phyloP scores from a whole-genome alignment of 2,888 invertebrate genomes.

The Chymomyza amoena region DNA sequence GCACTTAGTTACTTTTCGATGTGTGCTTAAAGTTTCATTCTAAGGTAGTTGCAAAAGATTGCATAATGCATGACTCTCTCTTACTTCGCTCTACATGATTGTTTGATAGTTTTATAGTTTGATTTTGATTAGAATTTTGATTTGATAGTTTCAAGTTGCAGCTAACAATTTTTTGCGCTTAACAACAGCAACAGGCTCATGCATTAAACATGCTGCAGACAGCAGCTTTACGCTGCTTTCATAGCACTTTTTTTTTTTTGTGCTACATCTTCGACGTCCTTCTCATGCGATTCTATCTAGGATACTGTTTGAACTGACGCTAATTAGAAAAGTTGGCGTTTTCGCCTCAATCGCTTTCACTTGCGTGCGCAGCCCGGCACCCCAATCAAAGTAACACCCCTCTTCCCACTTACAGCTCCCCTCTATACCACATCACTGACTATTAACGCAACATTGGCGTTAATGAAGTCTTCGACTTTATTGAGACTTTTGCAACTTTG shows the following conservation, averaged over 20 bases:
- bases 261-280: not conserved
- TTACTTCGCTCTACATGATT: not conserved
- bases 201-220: not conserved
- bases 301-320: conserved; percentile 29
- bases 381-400: not conserved
- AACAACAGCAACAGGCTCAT: conserved; percentile 25
- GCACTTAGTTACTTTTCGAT: not conserved
- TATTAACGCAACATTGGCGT: conserved; percentile 57
- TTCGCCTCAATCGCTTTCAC: conserved; percentile 35
- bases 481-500: conserved; percentile 48
- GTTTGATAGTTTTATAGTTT: not conserved
- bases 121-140: not conserved
- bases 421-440: conserved; percentile 11
- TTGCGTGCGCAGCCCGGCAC: conserved; percentile 1
- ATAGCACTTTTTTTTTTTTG: not conserved
- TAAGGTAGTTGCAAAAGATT: not conserved
- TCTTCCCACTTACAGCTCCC: conserved; percentile 9
- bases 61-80: not conserved
- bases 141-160: conserved; percentile 18
- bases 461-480: conserved; percentile 52
- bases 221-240: conserved; percentile 10
- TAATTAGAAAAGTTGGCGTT: conserved; percentile 65
- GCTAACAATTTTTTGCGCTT: conserved; percentile 16
- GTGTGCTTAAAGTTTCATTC: not conserved
- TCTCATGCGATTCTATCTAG: not conserved